A percentile compares a stretch with the other conserved stretches of the same genome.
Evolutionary conservation across 2,888 invertebrate species (phyloP).

Genomic region (Hecatera dysodea): DNA sequence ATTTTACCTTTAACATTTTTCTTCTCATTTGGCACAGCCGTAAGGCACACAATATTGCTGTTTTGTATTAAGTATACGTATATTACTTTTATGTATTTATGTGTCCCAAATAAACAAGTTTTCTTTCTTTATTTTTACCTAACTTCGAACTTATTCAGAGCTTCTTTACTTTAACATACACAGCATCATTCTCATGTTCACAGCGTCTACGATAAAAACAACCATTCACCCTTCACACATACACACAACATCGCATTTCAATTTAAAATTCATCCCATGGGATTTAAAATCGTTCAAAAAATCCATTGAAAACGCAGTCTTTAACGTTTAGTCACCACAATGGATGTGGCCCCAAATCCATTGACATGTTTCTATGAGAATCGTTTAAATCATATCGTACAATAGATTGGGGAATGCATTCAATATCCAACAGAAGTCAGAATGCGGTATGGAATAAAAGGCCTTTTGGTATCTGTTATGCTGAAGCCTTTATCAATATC

Average conservation of each 20-base stretch:
- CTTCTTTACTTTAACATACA: background rate
- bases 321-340: conserved; percentile 49
- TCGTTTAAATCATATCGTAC: conserved; percentile 70
- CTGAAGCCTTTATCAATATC: conserved; percentile 43
- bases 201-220: background rate
- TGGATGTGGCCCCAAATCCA: conserved; percentile 63
- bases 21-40: too few relatives aligned
- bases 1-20: background rate
- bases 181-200: too few relatives aligned
- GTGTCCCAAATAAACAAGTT: too few relatives aligned
- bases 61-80: too few relatives aligned
- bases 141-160: background rate
- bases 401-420: conserved; percentile 69
- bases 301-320: conserved; percentile 44
- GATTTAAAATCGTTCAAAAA: conserved; percentile 59
- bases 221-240: conserved; percentile 2
- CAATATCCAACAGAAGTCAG: conserved; percentile 57
- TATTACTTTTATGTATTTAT: too few relatives aligned
- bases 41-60: too few relatives aligned
- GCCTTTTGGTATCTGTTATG: conserved; percentile 31
- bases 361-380: conserved; percentile 62
- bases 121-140: too few relatives aligned
- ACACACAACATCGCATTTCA: conserved; percentile 32
- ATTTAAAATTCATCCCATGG: conserved; percentile 55
- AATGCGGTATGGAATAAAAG: conserved; percentile 47